These are phyloP conservation scores for Heterotis niloticus DNA, from an alignment of 2,113 vertebrate genomes.

Conservation along the genomic window DNA sequence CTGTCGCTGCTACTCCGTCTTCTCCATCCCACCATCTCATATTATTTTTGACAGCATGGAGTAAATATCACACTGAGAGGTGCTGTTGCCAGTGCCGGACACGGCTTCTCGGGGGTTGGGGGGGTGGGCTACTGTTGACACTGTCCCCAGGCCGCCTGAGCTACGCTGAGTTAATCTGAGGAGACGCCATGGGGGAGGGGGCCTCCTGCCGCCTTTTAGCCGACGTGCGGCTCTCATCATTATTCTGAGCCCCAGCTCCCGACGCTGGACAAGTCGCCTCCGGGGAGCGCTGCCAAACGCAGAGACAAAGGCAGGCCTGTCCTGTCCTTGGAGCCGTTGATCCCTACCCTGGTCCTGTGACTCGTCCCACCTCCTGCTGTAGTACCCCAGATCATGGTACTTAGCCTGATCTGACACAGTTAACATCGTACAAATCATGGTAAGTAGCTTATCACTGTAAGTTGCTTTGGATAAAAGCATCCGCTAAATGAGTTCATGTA, in stretches of 20 bases:
- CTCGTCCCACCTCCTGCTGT: background rate
- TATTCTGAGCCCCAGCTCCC: background rate
- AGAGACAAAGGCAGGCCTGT: constrained; percentile 23
- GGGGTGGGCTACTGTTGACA: background rate
- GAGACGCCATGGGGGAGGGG: background rate
- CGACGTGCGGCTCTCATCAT: background rate
- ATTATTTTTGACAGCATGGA: background rate
- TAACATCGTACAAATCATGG: background rate
- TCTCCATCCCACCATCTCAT: background rate
- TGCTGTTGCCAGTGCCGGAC: background rate
- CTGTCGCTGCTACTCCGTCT: background rate
- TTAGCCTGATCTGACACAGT: too few species aligned
- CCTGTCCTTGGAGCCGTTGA: constrained; percentile 40
- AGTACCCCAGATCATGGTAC: too few species aligned
- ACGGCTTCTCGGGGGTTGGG: background rate
- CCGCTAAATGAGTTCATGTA: too few species aligned
- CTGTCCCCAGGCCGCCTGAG: background rate
- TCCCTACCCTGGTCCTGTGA: constrained; percentile 24
- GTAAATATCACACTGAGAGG: constrained; percentile 22
- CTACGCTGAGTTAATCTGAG: background rate
- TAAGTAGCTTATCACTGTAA: background rate
- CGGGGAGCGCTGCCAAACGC: constrained; percentile 5
- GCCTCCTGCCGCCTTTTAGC: constrained; percentile 12
- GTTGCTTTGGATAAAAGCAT: background rate
- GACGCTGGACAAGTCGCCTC: background rate